These are phyloP conservation scores for Leptopilina syphax DNA, from an alignment of 2,888 invertebrate species.

Conservation along the genomic window DNA sequence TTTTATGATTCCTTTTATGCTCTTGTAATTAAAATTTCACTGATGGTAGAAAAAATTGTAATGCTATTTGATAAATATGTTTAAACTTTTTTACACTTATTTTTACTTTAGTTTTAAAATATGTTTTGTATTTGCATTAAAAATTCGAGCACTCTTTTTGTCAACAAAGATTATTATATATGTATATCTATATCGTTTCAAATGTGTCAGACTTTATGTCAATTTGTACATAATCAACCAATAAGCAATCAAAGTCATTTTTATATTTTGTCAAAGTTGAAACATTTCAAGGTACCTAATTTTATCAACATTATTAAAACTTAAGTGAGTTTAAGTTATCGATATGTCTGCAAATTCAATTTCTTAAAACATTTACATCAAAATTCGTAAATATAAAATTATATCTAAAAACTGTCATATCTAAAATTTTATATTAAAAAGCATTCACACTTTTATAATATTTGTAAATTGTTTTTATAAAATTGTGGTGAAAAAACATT, in stretches of 20 bases:
- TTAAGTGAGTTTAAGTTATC: neutral
- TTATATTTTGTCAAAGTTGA: conserved; percentile 8
- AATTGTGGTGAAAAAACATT: neutral
- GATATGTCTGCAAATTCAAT: neutral
- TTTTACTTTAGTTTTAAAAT: neutral
- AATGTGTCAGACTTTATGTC: conserved; percentile 9
- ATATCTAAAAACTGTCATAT: neutral
- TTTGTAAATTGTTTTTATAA: conserved; percentile 29
- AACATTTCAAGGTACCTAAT: neutral
- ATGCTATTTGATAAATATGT: too few relatives aligned
- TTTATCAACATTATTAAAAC: neutral
- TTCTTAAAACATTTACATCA: neutral
- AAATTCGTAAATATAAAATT: conserved; percentile 15
- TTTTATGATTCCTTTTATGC: too few relatives aligned
- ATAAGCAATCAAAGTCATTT: neutral
- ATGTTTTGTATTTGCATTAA: neutral
- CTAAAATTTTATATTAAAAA: conserved; percentile 25
- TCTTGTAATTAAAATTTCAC: too few relatives aligned
- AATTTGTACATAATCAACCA: conserved; percentile 29
- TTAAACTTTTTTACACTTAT: too few relatives aligned
- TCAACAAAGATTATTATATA: conserved; percentile 24
- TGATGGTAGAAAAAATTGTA: too few relatives aligned
- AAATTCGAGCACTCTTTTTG: conserved; percentile 28
- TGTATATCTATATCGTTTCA: neutral
- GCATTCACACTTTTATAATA: conserved; percentile 27